Evolutionary conservation across 2,113 vertebrate genomes (phyloP).

Genomic region (Chlamydotis undulata): DNA sequence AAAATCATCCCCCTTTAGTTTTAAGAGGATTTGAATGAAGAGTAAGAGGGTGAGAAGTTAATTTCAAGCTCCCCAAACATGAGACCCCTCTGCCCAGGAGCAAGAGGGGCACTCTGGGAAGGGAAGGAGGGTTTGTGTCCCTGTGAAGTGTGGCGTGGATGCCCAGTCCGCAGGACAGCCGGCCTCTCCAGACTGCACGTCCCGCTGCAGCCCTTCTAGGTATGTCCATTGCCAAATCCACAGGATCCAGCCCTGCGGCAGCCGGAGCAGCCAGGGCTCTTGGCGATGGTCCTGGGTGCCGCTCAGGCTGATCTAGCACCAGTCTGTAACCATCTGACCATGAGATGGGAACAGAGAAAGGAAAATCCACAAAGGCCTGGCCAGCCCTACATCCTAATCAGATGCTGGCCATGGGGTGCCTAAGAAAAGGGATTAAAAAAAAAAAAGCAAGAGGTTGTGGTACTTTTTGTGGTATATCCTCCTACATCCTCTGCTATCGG

Average conservation of each 20-base stretch:
- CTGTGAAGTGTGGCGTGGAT: rapidly evolving
- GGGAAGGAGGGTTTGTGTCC: neutral
- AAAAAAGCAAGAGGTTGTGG: neutral
- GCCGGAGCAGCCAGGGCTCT: neutral
- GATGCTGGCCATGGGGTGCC: neutral
- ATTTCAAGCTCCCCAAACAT: neutral
- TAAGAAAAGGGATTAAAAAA: neutral
- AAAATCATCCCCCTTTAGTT: neutral
- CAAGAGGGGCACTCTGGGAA: neutral
- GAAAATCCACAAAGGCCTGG: neutral
- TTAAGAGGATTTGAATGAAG: too few relatives aligned
- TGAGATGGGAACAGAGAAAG: neutral
- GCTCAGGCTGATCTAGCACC: neutral
- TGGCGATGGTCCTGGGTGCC: neutral
- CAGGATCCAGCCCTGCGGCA: neutral
- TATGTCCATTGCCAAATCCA: neutral
- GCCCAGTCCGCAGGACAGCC: neutral
- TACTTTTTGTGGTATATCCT: neutral
- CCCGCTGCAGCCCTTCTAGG: neutral
- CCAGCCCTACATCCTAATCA: rapidly evolving
- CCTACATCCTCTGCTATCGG: neutral
- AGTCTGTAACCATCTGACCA: neutral
- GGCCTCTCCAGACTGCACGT: neutral
- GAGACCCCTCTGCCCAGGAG: neutral
- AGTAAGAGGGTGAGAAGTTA: neutral